Evolutionary conservation across 2,797 vertebrate species (phyloP), one percentile per base, ranked within the genome.

Genomic region (Platalea minor): DNA sequence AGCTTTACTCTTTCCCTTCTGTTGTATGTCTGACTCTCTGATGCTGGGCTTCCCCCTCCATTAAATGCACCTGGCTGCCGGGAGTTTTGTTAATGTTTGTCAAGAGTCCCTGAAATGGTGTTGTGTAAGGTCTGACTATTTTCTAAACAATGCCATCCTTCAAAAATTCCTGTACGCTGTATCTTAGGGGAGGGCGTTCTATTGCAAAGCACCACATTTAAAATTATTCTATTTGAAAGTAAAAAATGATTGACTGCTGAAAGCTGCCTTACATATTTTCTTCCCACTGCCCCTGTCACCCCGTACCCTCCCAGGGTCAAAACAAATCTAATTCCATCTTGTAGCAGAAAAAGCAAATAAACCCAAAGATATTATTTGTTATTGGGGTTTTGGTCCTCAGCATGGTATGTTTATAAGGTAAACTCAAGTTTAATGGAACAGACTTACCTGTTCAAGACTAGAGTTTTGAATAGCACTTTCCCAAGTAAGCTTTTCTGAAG

Each of bases 261-360:
- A 92, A 77, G 45, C 56, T 54, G 17, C 56, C 35, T 76, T 73
- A 24, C 39, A 26, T 93, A 19, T 85, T 94, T 83, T 70, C 28
- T 86, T 91, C 67, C 68, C 37, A 25, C 17, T 67, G 51, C n/a
- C 26, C n/a, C 57, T 80, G 64, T 85, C 69, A 85, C 50, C 37
- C 35, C 1, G 1, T 69, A 50, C 18, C 35, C 37, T 85, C 41
- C 29, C 7, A 21, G 56, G 68, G 50, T 94, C 70, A 93, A 88
- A 82, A 53, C 25, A 88, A 94, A 79, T 79, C 29, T 54, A 70
- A 94, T 93, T 68, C 64, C 31, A 28, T 57, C 45, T 60, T 54
- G 56, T 57, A 72, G 43, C 53, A 72, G 68, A 50, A 74, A 81
- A 93, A 85, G 18, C 51, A 94, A 91, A 94, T 87, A 92, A 93